Evolutionary conservation across 2,113 vertebrate genomes (phyloP), one percentile per base, ranked within the genome.

Genomic region (Dasyurus viverrinus): DNA sequence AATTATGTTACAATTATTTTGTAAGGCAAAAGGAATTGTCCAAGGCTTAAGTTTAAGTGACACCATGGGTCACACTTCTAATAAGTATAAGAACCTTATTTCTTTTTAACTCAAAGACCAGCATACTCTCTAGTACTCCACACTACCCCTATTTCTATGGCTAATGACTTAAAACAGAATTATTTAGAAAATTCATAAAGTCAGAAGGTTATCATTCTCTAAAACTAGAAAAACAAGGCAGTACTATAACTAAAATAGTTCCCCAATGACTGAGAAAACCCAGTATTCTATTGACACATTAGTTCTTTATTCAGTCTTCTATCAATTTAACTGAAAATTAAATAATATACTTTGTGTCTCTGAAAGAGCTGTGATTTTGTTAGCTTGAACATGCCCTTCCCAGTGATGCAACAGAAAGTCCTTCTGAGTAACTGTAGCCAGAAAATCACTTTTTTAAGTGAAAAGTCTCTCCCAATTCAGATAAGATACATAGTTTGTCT

Each of bases 261-360:
- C 93, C 95, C 94, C 53, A 91, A 93, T 91, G 90, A 89, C 46
- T 90, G 89, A 93, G 47, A 93, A 52, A 53, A 91, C 8, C 50
- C 12, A 93, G 76, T 7, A 91, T 26, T 47, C 36, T 53, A 93
- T 89, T 91, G 4, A 92, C 26, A 89, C 68, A 97, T 36, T 46
- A 89, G 19, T 55, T 95, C 92, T 92, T 54, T 46, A 94, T 57
- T 96, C 52, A 90, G 54, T 48, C 90, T 91, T 94, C 53, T 90
- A 89, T 0, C 89, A 90, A 92, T 60, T 95, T 76, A 95, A 48
- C 92, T 54, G 53, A 97, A 94, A 94, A 36, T 52, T 25, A 91
- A 91, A 92, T 89, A 95, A 90, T 57, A 97, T 95, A 52, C 53
- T 57, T 57, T 57, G 55, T 57, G 9, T 26, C 55, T 57, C 9